These are phyloP conservation scores for Elmis aenea DNA, from an alignment of 2,888 invertebrate genomes.

Conservation along the genomic window DNA sequence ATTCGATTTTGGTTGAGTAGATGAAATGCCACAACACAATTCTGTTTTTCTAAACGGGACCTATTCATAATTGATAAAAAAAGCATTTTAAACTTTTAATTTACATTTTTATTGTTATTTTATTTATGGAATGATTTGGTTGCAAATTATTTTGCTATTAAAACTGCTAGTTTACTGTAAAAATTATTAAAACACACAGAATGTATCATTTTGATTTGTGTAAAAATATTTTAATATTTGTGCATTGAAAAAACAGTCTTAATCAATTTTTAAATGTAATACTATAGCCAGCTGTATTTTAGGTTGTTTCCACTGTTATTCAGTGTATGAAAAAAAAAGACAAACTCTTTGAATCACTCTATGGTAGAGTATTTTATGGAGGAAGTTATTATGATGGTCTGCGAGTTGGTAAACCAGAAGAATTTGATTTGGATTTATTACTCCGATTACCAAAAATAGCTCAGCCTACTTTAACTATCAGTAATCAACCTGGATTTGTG, in stretches of 20 bases:
- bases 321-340: slow-evolving; percentile 34
- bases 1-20: too few species aligned
- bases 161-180: too few species aligned
- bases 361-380: slow-evolving; percentile 44
- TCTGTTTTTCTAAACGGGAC: too few species aligned
- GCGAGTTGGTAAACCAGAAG: slow-evolving; percentile 55
- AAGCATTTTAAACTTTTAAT: neutral
- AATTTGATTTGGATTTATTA: slow-evolving; percentile 58
- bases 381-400: slow-evolving; percentile 61
- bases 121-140: too few species aligned
- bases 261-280: neutral
- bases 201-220: too few species aligned
- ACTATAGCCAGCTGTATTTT: slow-evolving; percentile 1
- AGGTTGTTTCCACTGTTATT: slow-evolving; percentile 33
- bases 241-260: too few species aligned
- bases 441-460: slow-evolving; percentile 50
- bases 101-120: too few species aligned
- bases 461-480: slow-evolving; percentile 35
- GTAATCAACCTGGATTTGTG: slow-evolving; percentile 47
- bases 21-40: too few species aligned
- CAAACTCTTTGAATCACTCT: slow-evolving; percentile 37
- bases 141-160: too few species aligned
- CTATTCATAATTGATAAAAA: neutral
- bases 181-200: too few species aligned
- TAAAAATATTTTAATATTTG: neutral